Base-by-base conservation (phyloP, 1,140 invertebrate species). In the Oreohelix idahoensis region DNA sequence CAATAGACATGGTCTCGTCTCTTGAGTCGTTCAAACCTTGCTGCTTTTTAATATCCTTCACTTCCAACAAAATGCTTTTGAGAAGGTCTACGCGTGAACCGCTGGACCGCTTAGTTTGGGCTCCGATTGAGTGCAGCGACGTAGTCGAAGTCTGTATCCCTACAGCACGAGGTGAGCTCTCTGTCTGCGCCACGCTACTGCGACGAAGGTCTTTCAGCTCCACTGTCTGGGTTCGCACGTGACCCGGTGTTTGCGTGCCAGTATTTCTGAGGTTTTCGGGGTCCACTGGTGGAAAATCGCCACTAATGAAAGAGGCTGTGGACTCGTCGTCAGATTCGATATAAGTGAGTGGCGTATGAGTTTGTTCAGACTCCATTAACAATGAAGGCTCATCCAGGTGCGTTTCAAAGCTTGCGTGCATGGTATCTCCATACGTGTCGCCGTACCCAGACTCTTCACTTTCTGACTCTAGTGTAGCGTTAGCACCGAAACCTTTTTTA, bases 391-490 rank as follows among this genome's bases (percentile, higher is more conserved):
- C 88, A 86, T 90, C 87, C 53, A 89, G 85, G 84, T 89, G 86
- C 42, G 87, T 89, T 83, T 91, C 90, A 87, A 91, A 90, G 86
- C 89, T 91, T 20, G 90, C 90, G 42, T 91, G 89, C 89, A 90
- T 90, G 29, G 89, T 91, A 86, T 90, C 86, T 4, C 81, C 88
- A 80, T 87, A 89, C 23, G 90, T 91, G 58, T 90, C 90, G 84
- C 89, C 90, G 87, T 91, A 91, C n/a, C 89, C 90, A 77, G 90
- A 91, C 79, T 91, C 90, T 74, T 91, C 90, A 69, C 89, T 91
- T 63, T 91, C 90, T 0, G 89, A 91, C 63, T 90, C 89, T 49
- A 89, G 11, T 32, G 80, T 66, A 29, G 80, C 80, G 70, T 63
- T 53, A 20, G 86, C 85, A 38, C 85, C 87, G 17, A 79, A 83